These are phyloP conservation scores for Rhagonycha fulva DNA, from an alignment of 2,888 invertebrate genomes.

Conservation along the genomic window DNA sequence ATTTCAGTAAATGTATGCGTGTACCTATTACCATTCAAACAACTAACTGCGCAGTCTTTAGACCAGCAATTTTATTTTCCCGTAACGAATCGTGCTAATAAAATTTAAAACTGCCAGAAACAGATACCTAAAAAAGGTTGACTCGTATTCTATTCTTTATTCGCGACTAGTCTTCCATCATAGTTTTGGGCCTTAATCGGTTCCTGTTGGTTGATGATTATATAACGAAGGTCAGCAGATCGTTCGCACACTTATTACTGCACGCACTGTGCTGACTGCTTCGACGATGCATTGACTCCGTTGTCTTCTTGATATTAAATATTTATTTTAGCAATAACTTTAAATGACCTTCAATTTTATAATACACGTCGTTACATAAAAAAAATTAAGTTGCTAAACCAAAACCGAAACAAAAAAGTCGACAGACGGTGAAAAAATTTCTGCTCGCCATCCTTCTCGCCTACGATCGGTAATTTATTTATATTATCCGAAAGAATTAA, in stretches of 20 bases:
- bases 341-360: conserved; percentile 1
- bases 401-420: background rate
- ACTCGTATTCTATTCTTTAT: conserved; percentile 17
- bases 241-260: conserved; percentile 10
- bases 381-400: background rate
- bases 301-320: background rate
- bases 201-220: conserved; percentile 19
- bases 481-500: background rate
- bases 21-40: background rate
- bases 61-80: background rate
- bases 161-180: conserved; percentile 19
- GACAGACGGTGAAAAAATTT: background rate
- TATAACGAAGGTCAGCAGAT: conserved; percentile 22
- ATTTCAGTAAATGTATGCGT: background rate
- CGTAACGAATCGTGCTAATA: background rate
- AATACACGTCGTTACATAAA: background rate
- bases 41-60: background rate
- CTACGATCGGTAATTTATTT: background rate
- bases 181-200: conserved; percentile 22
- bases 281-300: background rate
- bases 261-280: background rate
- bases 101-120: background rate
- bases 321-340: background rate
- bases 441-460: background rate
- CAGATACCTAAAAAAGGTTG: conserved; percentile 7